A percentile compares a stretch with the other conserved stretches of the same genome.
These are phyloP conservation scores for Drosophila melanosoma DNA, from an alignment of 2,888 invertebrate genomes.

Conservation along the genomic window DNA sequence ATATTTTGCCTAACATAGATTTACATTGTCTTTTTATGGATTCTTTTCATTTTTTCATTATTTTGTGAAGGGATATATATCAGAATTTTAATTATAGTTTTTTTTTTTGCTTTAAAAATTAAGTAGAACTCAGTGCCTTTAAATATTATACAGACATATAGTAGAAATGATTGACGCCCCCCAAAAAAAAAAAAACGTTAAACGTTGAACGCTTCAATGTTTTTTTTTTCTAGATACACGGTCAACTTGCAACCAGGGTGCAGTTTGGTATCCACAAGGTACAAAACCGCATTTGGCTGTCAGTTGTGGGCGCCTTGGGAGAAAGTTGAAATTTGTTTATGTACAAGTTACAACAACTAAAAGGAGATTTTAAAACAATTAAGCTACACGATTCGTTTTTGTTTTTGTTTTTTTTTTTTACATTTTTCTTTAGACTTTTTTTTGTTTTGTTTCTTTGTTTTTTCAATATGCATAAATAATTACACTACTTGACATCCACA, in stretches of 20 bases:
- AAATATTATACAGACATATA: constrained; percentile 69
- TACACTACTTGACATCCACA: constrained; percentile 85
- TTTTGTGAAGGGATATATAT: constrained; percentile 44
- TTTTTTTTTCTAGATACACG: constrained; percentile 40
- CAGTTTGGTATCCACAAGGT: constrained; percentile 22
- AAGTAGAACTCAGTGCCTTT: constrained; percentile 85
- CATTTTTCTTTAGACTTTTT: constrained; percentile 53
- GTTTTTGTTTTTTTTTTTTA: constrained; percentile 48
- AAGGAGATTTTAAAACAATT: constrained; percentile 69
- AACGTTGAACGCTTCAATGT: constrained; percentile 63
- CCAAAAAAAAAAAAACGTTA: constrained; percentile 14
- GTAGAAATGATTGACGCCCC: constrained; percentile 40
- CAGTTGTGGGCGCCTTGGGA: constrained; percentile 45
- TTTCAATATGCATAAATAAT: constrained; percentile 74
- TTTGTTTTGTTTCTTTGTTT: constrained; percentile 37
- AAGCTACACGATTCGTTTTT: constrained; percentile 66
- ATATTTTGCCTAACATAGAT: constrained; percentile 70
- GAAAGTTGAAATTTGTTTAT: constrained; percentile 68
- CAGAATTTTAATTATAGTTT: constrained; percentile 38
- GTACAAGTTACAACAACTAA: constrained; percentile 74
- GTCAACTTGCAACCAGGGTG: constrained; percentile 30
- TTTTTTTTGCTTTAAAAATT: constrained; percentile 70
- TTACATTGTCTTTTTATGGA: constrained; percentile 57
- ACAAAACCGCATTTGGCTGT: constrained; percentile 31
- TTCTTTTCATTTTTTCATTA: constrained; percentile 32